Evolutionary conservation across 2,113 vertebrate species (phyloP), one percentile per base, ranked within the genome.

Genomic region (Trogon melanurus): DNA sequence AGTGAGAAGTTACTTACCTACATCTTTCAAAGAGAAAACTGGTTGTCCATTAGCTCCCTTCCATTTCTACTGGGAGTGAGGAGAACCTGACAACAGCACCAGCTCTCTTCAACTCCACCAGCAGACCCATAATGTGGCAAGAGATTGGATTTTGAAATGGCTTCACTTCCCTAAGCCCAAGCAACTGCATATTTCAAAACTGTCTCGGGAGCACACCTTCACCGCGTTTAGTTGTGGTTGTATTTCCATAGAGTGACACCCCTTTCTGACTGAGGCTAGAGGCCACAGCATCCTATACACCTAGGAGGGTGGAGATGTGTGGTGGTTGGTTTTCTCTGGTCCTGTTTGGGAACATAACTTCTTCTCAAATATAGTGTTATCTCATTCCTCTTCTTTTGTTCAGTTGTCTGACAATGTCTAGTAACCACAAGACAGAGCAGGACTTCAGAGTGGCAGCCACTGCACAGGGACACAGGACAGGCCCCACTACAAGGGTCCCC

Each of bases 121-220:
- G 47, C 51, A 94, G 72, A 88, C 64, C 47, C 71, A 89, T 41
- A 56, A 88, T 1, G 10, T 56, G 38, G 38, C 64, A 74, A 60
- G 79, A 58, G 53, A 51, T 13, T 85, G 64, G 60, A 72, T 93
- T 90, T 86, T 83, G 75, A 88, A 94, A 67, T 11, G 80, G 64
- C 32, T 91, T 91, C 57, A 26, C 53, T 67, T 91, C 54, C 76
- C 67, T 71, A 64, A 88, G 67, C 6, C 65, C 38, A 53, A 47
- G 32, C 9, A 48, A 20, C 30, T 53, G 56, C 72, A 36, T 72
- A 45, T 78, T 88, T 75, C 50, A 69, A 53, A 64, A 30, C 25
- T 6, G 6, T 41, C 64, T 67, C 36, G 74, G 88, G 79, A 81
- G 36, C 34, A 64, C 14, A 23, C 16, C 34, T 72, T 74, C 1